Base-by-base conservation (phyloP, 1,140 invertebrate species). In the Drosophila guanche region DNA sequence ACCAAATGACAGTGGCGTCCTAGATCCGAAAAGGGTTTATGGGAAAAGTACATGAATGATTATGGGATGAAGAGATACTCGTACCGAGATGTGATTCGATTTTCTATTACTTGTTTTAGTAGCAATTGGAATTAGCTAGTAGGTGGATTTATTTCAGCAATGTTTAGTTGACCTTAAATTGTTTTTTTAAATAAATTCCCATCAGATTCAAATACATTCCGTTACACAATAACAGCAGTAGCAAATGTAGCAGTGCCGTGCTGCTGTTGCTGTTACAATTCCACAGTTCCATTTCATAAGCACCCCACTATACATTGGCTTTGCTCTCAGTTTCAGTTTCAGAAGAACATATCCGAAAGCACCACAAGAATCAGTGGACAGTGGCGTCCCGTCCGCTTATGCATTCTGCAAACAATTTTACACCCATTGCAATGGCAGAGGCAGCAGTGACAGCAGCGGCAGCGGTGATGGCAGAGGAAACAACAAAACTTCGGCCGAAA, bases 341-440 rank as follows among this genome's bases (percentile, higher is more conserved):
- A 52, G 29, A 33, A 52, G 50, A 5, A 37, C 37, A 40, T 23
- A n/a, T 16, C 14, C 20, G 0, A 41, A 45, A 62, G 57, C 51
- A 51, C 41, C 70, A 22, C 37, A 33, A 48, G 50, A 43, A 48
- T 10, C 14, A 52, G 25, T 16, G 37, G 14, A 20, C 50, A 52
- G 59, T 45, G 16, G 33, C 57, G 14, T 50, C 27, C 27, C 29
- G 22, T 53, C 14, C 23, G 25, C 56, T 66, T 56, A 58, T 84
- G 79, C 79, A 83, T 58, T 71, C 41, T 52, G 51, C 69, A 54
- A 84, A 67, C 67, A 72, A 66, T 76, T 65, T 69, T 69, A 73
- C 62, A 79, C 50, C 55, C 76, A 76, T 78, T 37, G 33, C 33
- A 37, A 10, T 12, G 10, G 33, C 33, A 37, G 33, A 10, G 25